A percentile compares a stretch with the other conserved stretches of the same genome.
phyloP scores from a whole-genome alignment of 2,113 vertebrate genomes.

The Gobio gobio region DNA sequence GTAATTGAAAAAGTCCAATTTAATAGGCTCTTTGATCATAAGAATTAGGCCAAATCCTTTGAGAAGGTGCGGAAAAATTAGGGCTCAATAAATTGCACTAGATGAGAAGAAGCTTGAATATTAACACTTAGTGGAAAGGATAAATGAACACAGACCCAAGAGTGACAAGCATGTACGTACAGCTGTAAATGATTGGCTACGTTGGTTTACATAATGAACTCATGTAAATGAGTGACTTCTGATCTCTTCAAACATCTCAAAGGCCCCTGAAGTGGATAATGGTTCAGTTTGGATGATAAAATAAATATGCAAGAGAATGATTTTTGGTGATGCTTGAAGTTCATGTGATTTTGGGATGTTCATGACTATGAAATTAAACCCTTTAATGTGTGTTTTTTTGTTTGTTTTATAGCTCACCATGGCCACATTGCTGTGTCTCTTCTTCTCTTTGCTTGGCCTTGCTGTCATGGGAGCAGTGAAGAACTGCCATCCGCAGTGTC shows the following conservation, averaged over 20 bases:
- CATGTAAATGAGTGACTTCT: neutral
- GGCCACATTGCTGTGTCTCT: conserved; percentile 64
- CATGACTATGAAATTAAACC: neutral
- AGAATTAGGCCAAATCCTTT: conserved; percentile 61
- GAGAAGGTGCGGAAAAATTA: conserved; percentile 51
- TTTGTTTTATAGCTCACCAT: conserved; percentile 66
- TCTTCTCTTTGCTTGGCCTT: conserved; percentile 62
- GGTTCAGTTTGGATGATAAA: neutral
- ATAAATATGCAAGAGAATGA: neutral
- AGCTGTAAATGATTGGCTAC: neutral
- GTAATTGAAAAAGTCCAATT: conserved; percentile 50
- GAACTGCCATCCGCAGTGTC: conserved; percentile 89
- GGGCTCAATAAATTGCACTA: conserved; percentile 53
- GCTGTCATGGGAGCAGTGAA: conserved; percentile 64
- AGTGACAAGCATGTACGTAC: neutral
- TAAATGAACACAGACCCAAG: neutral
- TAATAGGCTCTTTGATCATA: conserved; percentile 68
- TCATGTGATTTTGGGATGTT: neutral
- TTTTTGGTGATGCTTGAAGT: neutral
- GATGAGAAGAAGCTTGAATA: conserved; percentile 44
- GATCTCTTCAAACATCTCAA: conserved; percentile 5
- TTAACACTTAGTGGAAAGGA: neutral
- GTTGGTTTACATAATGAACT: neutral
- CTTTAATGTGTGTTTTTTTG: conserved; percentile 17
- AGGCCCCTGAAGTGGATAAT: neutral